Base-by-base conservation (phyloP, 2,113 vertebrate species). In the Oophaga pumilio region DNA sequence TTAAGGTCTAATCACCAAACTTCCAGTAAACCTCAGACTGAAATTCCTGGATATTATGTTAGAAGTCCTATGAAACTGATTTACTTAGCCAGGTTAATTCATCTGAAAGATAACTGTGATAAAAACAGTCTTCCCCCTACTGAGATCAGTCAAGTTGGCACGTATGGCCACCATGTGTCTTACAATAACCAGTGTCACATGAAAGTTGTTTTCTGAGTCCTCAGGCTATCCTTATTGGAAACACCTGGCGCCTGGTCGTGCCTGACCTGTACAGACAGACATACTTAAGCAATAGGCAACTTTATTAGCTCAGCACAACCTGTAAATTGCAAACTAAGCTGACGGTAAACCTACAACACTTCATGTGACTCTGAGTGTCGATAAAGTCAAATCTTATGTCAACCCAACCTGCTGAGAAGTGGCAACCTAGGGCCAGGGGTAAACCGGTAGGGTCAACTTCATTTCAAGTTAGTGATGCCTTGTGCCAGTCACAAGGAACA, bases 181-280 rank as follows among this genome's bases (percentile, higher is more conserved):
- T 50, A 7, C 80, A 24, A 64, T 66, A 64, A 82, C 6, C 33
- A 52, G 14, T 22, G 76, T 78, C 76, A 78, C 76, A 78, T 56
- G 59, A 49, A 50, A 82, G 50, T 50, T 50, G 14, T 66, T 68
- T 28, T 9, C 49, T 13, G 13, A 24, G 43, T 60, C 76, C 60
- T 24, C 60, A 9, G 80, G 80, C 49, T 13, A 13, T 52, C 6
- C 13, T 68, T 82, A 52, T 66, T 17, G 18, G 80, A 52, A 68
- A 82, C 80, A 82, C 60, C 80, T 82, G 80, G 80, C 22, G n/a
- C 80, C 62, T 66, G 80, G 80, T 22, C 60, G 52, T 68, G n/a
- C 60, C 62, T 82, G 53, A 82, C 80, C 80, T 82, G 80, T 52
- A 50, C 60, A 68, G 80, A 62, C 60, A 82, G 60, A 43, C 22